Base-by-base conservation (phyloP, 2,797 vertebrate species). In the Danio kyathit region DNA sequence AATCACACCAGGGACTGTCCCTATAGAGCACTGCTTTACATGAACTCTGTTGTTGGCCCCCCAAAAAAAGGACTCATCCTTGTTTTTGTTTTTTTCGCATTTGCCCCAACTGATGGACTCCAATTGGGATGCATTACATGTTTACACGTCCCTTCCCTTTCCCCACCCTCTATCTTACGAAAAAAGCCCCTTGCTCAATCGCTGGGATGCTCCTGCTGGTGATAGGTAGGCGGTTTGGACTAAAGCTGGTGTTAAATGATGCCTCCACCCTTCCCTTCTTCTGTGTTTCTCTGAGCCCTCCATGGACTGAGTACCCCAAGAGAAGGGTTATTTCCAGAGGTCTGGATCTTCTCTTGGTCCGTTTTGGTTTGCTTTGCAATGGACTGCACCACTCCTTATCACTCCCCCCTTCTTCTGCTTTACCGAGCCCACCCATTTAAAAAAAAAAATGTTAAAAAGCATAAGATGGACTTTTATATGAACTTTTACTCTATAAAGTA, bases 391-490 rank as follows among this genome's bases (percentile, higher is more conserved):
- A 89, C 87, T 83, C 89, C 89, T 84, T 87, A 91, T 87, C 88
- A 87, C 85, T 78, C 29, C 86, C 86, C 89, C 87, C 83, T 76
- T 90, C 90, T 94, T 95, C 93, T 93, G 93, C 93, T 93, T 93
- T 94, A 94, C 94, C 95, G 94, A 94, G 94, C 94, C 93, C 92
- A 94, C 93, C 77, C 79, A 72, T 87, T 85, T 83, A 80, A 85
- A 88, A 29, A 29, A 1, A 29, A 29, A 93, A 95, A 89, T 96
- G 89, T 96, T 95, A 95, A 29, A n/a, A 95, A 94, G 94, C 95
- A 94, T 94, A 96, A 96, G 94, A 95, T 96, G 97, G 97, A 99
- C 97, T 96, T 92, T 96, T 90, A 78, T 95, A 96, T 96, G 96
- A 97, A 97, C 96, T 95, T 95, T 97, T 95, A 93, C 95, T 95